Evolutionary conservation across 2,888 invertebrate species (phyloP).

Genomic region (Elysia crispata): DNA sequence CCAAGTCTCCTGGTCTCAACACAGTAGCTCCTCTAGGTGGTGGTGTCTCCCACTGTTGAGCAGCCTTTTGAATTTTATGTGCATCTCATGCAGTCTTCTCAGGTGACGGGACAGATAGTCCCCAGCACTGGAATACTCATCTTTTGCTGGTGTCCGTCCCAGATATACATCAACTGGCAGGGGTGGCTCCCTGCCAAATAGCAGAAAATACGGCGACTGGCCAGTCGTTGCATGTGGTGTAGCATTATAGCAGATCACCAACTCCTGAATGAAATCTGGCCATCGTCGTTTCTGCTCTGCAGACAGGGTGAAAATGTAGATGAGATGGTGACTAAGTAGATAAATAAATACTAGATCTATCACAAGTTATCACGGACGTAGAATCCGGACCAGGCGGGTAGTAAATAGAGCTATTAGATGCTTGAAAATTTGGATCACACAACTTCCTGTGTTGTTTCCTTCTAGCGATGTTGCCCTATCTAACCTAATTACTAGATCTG

Average conservation of each 20-base stretch:
- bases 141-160: not conserved
- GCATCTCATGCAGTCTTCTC: not conserved
- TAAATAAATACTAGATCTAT: too few species aligned
- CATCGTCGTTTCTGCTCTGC: too few species aligned
- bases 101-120: not conserved
- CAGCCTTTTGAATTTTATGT: not conserved
- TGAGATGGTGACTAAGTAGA: too few species aligned
- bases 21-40: not conserved
- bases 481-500: too few species aligned
- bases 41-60: not conserved
- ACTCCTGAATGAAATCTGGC: too few species aligned
- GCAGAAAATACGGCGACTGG: not conserved
- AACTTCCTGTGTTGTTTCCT: too few species aligned
- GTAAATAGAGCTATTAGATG: too few species aligned
- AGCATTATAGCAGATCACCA: not conserved
- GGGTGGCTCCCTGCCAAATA: not conserved
- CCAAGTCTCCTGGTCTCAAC: not conserved
- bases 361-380: too few species aligned
- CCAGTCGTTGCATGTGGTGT: not conserved
- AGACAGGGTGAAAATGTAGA: too few species aligned
- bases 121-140: not conserved
- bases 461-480: too few species aligned
- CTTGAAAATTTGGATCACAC: too few species aligned
- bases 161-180: constrained; percentile 33
- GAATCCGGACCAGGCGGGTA: too few species aligned